Base-by-base conservation (phyloP, 1,140 invertebrate genomes). In the Mamestra configurata region DNA sequence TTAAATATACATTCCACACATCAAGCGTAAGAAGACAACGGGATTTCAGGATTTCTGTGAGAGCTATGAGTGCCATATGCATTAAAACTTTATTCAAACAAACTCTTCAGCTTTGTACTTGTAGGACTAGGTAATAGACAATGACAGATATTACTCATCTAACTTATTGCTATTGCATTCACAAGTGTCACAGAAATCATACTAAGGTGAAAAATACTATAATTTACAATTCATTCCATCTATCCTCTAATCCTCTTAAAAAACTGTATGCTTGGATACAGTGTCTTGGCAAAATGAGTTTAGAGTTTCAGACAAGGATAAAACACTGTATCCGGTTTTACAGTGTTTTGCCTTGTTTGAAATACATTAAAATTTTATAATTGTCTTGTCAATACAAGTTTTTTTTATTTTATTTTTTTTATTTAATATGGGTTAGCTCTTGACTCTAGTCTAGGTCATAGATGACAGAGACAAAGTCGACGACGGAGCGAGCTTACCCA, bases 351-450 rank as follows among this genome's bases (percentile, higher is more conserved):
- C 53, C 53, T 27, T 57, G 53, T 57, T 57, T 27, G 20, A 57
- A 57, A 27, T 57, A 57, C 53, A 24, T 57, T 24, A 57, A 57
- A 57, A 57, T 24, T 24, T 22, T 57, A 57, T 57, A 27, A 57
- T 57, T 57, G 53, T 57, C 53, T 57, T 57, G 53, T 57, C 53
- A 57, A 57, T 10, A 57, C 53, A 57, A 57, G 53, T n/a, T n/a
- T n/a, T n/a, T n/a, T n/a, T n/a, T n/a, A n/a, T n/a, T n/a, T n/a
- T n/a, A n/a, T n/a, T n/a, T n/a, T n/a, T n/a, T n/a, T n/a, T n/a
- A n/a, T n/a, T n/a, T n/a, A n/a, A n/a, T n/a, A n/a, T n/a, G n/a
- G n/a, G n/a, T n/a, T n/a, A n/a, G n/a, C n/a, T n/a, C n/a, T n/a
- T n/a, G n/a, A n/a, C n/a, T n/a, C n/a, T n/a, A n/a, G n/a, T n/a